Percentiles rank a stretch among this genome's conserved stretches.
These are phyloP conservation scores for Notiomystis cincta DNA, from an alignment of 2,113 vertebrate genomes.

Conservation along the genomic window DNA sequence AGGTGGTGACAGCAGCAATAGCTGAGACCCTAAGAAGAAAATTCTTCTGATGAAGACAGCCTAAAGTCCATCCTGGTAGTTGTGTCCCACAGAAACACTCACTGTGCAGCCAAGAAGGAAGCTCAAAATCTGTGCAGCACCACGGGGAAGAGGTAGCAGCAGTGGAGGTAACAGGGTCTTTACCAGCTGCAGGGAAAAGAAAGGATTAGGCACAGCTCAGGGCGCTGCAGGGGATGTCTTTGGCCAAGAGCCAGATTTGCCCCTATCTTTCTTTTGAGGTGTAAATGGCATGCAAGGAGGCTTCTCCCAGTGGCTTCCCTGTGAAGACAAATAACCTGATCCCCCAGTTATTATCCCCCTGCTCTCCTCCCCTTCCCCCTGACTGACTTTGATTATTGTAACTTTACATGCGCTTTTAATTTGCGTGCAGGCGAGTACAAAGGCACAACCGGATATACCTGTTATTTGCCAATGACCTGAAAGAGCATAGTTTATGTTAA, in stretches of 20 bases:
- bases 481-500: constrained; percentile 77
- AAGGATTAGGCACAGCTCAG: not conserved
- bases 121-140: fast-evolving
- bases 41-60: not conserved
- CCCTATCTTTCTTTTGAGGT: constrained; percentile 50
- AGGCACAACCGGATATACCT: constrained; percentile 83
- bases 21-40: not conserved
- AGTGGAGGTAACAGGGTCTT: not conserved
- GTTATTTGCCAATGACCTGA: constrained; percentile 82
- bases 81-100: not conserved
- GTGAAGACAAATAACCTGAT: constrained; percentile 63
- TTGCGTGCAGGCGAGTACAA: constrained; percentile 77
- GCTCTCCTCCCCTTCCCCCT: constrained; percentile 56
- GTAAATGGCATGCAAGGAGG: constrained; percentile 44
- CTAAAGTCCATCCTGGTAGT: fast-evolving
- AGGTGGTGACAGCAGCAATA: not conserved
- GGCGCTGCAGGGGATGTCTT: not conserved
- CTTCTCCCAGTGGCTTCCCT: not conserved
- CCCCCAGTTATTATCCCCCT: constrained; percentile 57
- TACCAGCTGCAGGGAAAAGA: not conserved
- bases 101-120: not conserved
- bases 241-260: constrained; percentile 17
- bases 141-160: not conserved
- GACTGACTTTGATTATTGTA: constrained; percentile 70
- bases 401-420: constrained; percentile 73